A percentile compares a stretch with the other conserved stretches of the same genome.
These are phyloP conservation scores for Clarias fuscus DNA, from an alignment of 2,797 vertebrate species.

Conservation along the genomic window DNA sequence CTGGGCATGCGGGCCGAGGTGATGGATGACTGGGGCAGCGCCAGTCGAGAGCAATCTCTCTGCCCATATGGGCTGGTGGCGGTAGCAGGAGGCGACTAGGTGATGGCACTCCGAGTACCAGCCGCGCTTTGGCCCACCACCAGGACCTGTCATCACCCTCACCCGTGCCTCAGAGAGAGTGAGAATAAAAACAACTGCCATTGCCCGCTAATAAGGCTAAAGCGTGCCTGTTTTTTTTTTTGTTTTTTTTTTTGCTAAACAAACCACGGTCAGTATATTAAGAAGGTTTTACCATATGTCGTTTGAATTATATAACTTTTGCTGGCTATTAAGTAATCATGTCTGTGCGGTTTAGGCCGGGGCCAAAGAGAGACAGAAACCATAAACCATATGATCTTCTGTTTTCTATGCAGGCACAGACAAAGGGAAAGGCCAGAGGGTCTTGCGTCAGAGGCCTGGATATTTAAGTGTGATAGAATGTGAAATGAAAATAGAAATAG, in stretches of 20 bases:
- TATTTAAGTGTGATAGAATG: slow-evolving; percentile 16
- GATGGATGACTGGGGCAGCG: slow-evolving; percentile 69
- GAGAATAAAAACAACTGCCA: slow-evolving; percentile 44
- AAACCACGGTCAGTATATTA: neutral
- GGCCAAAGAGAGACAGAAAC: slow-evolving; percentile 7
- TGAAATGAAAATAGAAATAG: slow-evolving; percentile 49
- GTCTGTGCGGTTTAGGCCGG: neutral
- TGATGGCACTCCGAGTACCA: slow-evolving; percentile 67
- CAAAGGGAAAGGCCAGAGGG: slow-evolving; percentile 27
- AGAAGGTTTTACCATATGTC: neutral
- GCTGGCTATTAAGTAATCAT: slow-evolving; percentile 20
- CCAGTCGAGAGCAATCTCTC: slow-evolving; percentile 70
- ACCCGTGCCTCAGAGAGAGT: slow-evolving; percentile 57
- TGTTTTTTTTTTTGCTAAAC: neutral
- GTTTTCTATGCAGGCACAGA: slow-evolving; percentile 22
- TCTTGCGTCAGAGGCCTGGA: slow-evolving; percentile 32
- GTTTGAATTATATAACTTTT: neutral
- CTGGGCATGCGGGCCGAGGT: slow-evolving; percentile 68
- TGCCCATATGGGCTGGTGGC: slow-evolving; percentile 70
- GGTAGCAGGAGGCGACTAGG: slow-evolving; percentile 73
- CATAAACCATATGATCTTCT: slow-evolving; percentile 22
- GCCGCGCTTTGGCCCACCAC: slow-evolving; percentile 72
- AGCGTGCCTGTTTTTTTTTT: neutral
- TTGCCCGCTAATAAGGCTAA: slow-evolving; percentile 43
- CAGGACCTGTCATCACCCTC: slow-evolving; percentile 76